Conservation (phyloP, 2,797 vertebrate species). For the Sebastes hubbsi region DNA sequence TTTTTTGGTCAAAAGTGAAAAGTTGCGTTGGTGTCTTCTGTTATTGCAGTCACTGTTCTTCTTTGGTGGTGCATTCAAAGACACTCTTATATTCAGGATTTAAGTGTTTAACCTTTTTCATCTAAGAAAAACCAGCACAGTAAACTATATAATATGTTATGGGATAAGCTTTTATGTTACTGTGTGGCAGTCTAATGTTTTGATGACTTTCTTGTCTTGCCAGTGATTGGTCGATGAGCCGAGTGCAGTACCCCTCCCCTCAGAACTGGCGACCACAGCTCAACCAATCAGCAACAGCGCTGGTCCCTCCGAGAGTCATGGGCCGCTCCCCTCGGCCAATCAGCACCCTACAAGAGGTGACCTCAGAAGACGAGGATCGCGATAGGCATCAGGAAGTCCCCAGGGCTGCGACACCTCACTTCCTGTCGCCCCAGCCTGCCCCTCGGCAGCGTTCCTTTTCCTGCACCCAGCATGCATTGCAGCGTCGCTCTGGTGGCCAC, state of each 20-base stretch:
- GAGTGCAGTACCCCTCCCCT: constrained; percentile 75
- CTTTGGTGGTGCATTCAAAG: too few species aligned
- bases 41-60: too few species aligned
- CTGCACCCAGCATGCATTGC: constrained; percentile 85
- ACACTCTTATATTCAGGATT: too few species aligned
- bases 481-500: constrained; percentile 75
- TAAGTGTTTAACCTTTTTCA: too few species aligned
- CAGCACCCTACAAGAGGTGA: constrained; percentile 86
- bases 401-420: constrained; percentile 76
- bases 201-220: constrained; percentile 25
- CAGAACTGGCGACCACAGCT: constrained; percentile 82
- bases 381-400: constrained; percentile 73
- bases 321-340: constrained; percentile 82
- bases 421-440: constrained; percentile 81
- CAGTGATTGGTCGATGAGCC: constrained; percentile 80
- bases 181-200: neutral
- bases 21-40: too few species aligned
- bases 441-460: constrained; percentile 85
- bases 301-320: constrained; percentile 84
- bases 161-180: neutral
- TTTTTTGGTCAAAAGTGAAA: too few species aligned
- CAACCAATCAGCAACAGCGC: constrained; percentile 83
- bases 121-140: too few species aligned
- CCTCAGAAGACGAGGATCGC: constrained; percentile 84
- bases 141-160: neutral